Evolutionary conservation across 2,888 invertebrate genomes (phyloP).

Genomic region (Antitype chi): DNA sequence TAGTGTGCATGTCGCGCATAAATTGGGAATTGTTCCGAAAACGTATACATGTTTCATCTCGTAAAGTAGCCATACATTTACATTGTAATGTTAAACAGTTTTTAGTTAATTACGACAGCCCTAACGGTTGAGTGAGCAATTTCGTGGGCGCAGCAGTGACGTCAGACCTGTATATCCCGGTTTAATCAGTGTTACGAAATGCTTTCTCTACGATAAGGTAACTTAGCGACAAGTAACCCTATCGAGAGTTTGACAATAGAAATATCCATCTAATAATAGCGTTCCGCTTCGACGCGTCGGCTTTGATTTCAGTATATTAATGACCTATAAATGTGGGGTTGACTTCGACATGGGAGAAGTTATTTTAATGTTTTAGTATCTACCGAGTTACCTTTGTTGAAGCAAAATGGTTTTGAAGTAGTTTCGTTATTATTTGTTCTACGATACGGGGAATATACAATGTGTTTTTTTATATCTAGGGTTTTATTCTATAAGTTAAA

Average conservation of each 20-base stretch:
- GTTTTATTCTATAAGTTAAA: too few relatives aligned
- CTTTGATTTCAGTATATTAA: conserved; percentile 55
- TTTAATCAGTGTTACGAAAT: conserved; percentile 63
- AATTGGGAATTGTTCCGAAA: conserved; percentile 48
- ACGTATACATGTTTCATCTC: conserved; percentile 45
- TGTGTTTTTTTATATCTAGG: too few relatives aligned
- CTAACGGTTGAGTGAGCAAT: conserved; percentile 70
- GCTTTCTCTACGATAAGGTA: conserved; percentile 66
- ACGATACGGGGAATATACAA: neutral
- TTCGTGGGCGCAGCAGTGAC: conserved; percentile 66
- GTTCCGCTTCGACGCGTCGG: conserved; percentile 26
- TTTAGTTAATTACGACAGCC: conserved; percentile 67
- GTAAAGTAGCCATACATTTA: conserved; percentile 24
- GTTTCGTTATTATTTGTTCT: conserved; percentile 1
- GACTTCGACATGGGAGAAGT: conserved; percentile 9
- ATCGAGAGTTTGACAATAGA: conserved; percentile 54
- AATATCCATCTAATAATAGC: conserved; percentile 53
- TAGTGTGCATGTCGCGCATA: conserved; percentile 45
- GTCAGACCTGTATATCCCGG: conserved; percentile 65
- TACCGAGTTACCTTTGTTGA: conserved; percentile 6
- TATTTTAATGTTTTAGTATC: conserved; percentile 42
- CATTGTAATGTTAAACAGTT: conserved; percentile 57
- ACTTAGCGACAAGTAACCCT: conserved; percentile 67
- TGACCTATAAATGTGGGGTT: conserved; percentile 35
- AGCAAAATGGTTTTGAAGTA: conserved; percentile 10